These are phyloP conservation scores for Sus cebifrons DNA, from an alignment of 2,797 vertebrate genomes.

Conservation along the genomic window DNA sequence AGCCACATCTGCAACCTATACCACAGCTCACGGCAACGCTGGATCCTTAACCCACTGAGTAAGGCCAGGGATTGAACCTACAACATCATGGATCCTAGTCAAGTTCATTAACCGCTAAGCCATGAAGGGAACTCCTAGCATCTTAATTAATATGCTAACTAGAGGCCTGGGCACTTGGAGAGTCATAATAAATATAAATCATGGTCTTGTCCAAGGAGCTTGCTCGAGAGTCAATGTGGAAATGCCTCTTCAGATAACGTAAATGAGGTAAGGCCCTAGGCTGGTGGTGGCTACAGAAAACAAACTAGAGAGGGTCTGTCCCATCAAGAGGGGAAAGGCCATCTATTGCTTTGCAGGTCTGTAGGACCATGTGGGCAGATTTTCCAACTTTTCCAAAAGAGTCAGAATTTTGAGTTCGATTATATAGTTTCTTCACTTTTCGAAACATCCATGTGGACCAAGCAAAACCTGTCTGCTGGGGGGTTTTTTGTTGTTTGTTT, in stretches of 20 bases:
- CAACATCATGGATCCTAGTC: too few species aligned
- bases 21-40: too few species aligned
- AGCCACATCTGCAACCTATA: too few species aligned
- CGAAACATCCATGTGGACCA: background rate
- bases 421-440: slow-evolving; percentile 4
- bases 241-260: background rate
- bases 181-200: background rate
- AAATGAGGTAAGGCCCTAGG: background rate
- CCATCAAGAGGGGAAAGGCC: background rate
- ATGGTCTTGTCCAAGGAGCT: background rate
- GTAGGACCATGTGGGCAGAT: background rate
- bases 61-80: too few species aligned
- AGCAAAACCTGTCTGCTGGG: background rate
- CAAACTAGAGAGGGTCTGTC: background rate
- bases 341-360: background rate
- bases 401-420: background rate
- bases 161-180: background rate
- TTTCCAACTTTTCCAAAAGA: background rate
- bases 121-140: too few species aligned
- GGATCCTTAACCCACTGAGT: too few species aligned
- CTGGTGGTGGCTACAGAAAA: background rate
- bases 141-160: background rate
- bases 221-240: background rate
- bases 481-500: too few species aligned
- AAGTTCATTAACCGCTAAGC: too few species aligned